These are phyloP conservation scores for Epistrophella euchroma DNA, from an alignment of 2,888 invertebrate genomes.

Conservation along the genomic window DNA sequence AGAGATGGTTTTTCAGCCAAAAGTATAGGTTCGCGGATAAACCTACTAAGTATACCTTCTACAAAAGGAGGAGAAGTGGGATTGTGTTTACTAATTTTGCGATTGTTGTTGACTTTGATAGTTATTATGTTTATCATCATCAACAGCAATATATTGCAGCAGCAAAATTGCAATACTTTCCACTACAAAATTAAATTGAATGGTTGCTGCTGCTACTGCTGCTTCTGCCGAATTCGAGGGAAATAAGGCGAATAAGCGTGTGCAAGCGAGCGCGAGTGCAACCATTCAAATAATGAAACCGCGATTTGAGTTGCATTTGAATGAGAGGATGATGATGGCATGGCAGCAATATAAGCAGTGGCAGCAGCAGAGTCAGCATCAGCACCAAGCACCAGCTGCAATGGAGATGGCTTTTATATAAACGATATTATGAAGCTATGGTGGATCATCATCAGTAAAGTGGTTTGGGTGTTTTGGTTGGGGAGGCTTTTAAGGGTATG, in stretches of 20 bases:
- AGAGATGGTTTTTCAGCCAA: neutral
- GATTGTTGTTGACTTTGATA: conserved; percentile 73
- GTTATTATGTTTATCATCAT: conserved; percentile 71
- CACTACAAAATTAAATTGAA: conserved; percentile 21
- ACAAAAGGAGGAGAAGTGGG: conserved; percentile 15
- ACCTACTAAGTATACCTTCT: neutral
- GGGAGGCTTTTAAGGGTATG: neutral
- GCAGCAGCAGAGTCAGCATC: conserved; percentile 3
- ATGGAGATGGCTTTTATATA: conserved; percentile 38
- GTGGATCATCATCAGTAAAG: conserved; percentile 45
- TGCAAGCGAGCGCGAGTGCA: conserved; percentile 48
- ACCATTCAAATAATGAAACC: conserved; percentile 72
- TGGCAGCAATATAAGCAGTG: neutral
- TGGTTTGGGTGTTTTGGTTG: conserved; percentile 23
- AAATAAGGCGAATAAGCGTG: conserved; percentile 47
- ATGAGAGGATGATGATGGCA: conserved; percentile 45
- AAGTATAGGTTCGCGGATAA: neutral
- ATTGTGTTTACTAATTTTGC: conserved; percentile 70
- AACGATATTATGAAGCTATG: conserved; percentile 50
- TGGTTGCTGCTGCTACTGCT: neutral
- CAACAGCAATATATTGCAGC: conserved; percentile 24
- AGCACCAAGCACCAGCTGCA: conserved; percentile 37
- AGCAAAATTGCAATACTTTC: conserved; percentile 4
- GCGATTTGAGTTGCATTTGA: conserved; percentile 71
- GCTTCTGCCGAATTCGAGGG: neutral